Percentiles rank a stretch among this genome's conserved stretches.
phyloP scores from a whole-genome alignment of 2,797 vertebrate species.

The Helostoma temminkii region DNA sequence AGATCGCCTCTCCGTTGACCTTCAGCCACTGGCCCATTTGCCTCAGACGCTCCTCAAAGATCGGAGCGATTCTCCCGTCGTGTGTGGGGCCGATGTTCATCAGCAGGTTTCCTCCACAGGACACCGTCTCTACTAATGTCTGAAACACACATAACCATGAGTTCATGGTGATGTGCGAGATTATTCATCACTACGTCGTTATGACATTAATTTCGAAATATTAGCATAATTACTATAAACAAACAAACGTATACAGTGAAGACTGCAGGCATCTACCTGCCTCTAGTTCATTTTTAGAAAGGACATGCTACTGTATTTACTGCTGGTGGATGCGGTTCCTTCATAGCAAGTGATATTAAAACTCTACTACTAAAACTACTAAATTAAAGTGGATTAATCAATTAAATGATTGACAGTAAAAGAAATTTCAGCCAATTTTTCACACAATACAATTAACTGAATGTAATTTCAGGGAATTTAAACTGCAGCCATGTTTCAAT shows the following conservation, averaged over 20 bases:
- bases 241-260: not conserved
- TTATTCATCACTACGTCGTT: too few relatives aligned
- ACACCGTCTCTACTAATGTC: conserved; percentile 92
- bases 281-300: not conserved
- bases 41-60: conserved; percentile 93
- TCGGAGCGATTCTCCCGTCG: conserved; percentile 89
- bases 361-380: too few relatives aligned
- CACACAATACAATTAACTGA: too few relatives aligned
- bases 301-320: not conserved
- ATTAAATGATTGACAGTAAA: too few relatives aligned
- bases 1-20: conserved; percentile 93
- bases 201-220: too few relatives aligned
- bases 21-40: conserved; percentile 94
- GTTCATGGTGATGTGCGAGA: too few relatives aligned
- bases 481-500: too few relatives aligned
- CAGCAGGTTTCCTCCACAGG: conserved; percentile 95
- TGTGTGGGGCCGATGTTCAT: conserved; percentile 94
- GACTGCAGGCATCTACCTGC: not conserved
- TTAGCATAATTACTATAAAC: too few relatives aligned
- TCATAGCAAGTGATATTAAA: too few relatives aligned
- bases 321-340: not conserved
- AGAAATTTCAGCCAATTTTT: too few relatives aligned
- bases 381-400: too few relatives aligned
- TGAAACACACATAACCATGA: conserved; percentile 72
- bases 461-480: too few relatives aligned